Evolutionary conservation across 2,113 vertebrate species (phyloP).

Genomic region (Protobothrops mucrosquamatus): DNA sequence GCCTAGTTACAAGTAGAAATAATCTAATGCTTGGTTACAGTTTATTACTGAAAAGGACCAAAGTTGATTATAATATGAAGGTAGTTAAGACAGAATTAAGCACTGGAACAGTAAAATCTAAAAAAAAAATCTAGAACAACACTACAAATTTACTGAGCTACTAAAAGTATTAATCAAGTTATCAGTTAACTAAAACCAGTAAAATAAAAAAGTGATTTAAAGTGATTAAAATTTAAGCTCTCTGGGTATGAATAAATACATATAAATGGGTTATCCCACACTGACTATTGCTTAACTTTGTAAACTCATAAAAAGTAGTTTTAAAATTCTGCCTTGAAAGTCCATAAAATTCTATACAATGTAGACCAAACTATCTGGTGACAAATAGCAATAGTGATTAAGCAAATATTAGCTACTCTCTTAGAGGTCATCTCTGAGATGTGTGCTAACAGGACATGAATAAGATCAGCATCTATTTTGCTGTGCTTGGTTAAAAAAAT

Average conservation of each 20-base stretch:
- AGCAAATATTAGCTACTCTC: not conserved
- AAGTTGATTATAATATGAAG: not conserved
- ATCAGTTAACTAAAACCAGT: not conserved
- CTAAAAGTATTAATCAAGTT: too few species aligned
- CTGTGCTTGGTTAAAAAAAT: not conserved
- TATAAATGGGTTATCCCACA: not conserved
- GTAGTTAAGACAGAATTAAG: not conserved
- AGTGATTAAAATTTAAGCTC: not conserved
- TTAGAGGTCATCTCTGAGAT: not conserved
- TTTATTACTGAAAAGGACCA: not conserved
- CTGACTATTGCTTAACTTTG: not conserved
- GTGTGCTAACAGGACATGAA: not conserved
- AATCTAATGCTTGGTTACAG: not conserved
- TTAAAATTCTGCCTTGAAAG: not conserved
- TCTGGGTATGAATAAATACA: not conserved
- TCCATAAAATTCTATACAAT: not conserved
- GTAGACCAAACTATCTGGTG: not conserved
- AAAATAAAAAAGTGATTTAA: not conserved
- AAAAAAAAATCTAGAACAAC: not conserved
- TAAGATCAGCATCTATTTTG: not conserved
- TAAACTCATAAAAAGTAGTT: not conserved
- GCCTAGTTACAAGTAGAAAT: not conserved
- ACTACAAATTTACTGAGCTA: not conserved
- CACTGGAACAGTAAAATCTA: not conserved
- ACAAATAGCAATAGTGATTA: not conserved